phyloP scores from a whole-genome alignment of 2,888 invertebrate genomes.

The Celastrina argiolus region DNA sequence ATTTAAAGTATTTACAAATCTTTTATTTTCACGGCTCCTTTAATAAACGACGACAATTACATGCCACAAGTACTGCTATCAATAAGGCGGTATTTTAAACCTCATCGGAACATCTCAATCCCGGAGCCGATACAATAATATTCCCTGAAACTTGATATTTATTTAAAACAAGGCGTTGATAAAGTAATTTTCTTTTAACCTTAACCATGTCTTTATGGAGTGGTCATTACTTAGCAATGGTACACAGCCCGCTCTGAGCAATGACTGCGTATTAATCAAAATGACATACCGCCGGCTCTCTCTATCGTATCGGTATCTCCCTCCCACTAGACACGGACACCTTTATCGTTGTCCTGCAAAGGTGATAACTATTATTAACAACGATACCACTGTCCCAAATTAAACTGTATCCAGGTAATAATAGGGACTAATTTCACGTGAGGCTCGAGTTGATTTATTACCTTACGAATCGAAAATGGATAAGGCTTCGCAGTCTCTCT shows the following conservation, averaged over 20 bases:
- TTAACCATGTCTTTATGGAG: slow-evolving; percentile 78
- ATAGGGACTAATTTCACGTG: slow-evolving; percentile 31
- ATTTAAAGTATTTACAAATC: not conserved
- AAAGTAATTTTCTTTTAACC: slow-evolving; percentile 79
- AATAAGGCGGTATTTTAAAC: slow-evolving; percentile 70
- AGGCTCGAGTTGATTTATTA: slow-evolving; percentile 34
- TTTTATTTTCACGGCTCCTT: slow-evolving; percentile 15
- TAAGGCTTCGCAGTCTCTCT: slow-evolving; percentile 75
- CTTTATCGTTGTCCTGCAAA: slow-evolving; percentile 56
- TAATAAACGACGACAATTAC: slow-evolving; percentile 31
- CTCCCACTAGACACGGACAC: slow-evolving; percentile 67
- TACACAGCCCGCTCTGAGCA: slow-evolving; percentile 77
- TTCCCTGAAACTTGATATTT: slow-evolving; percentile 78
- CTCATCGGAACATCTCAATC: slow-evolving; percentile 72
- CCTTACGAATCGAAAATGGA: slow-evolving; percentile 41
- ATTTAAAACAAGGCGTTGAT: slow-evolving; percentile 79
- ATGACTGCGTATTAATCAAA: slow-evolving; percentile 77
- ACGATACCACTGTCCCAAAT: slow-evolving; percentile 23
- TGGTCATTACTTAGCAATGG: slow-evolving; percentile 78
- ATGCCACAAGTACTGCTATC: slow-evolving; percentile 72
- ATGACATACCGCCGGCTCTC: slow-evolving; percentile 70
- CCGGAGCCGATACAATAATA: slow-evolving; percentile 76
- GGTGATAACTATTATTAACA: slow-evolving; percentile 39
- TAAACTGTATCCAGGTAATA: slow-evolving; percentile 28
- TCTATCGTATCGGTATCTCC: slow-evolving; percentile 54